phyloP scores from a whole-genome alignment of 2,888 invertebrate species.

The Phalera bucephala region DNA sequence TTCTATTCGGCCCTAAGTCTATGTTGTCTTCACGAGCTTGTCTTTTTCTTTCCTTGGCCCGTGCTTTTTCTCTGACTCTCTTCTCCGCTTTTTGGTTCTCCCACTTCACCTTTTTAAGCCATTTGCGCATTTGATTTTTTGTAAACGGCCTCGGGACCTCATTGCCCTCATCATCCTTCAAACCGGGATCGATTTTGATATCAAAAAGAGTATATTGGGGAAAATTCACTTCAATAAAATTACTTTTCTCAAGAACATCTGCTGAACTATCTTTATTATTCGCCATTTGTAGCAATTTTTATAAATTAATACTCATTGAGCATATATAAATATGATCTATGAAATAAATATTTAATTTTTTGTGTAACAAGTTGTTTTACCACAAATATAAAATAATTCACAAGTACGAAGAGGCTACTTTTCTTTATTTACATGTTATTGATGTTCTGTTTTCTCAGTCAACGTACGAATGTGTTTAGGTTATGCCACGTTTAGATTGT shows the following conservation, averaged over 20 bases:
- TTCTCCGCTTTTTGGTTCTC: slow-evolving; percentile 87
- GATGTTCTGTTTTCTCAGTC: too few relatives aligned
- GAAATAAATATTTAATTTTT: too few relatives aligned
- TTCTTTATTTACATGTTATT: too few relatives aligned
- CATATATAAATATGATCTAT: background rate
- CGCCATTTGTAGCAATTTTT: slow-evolving; percentile 24
- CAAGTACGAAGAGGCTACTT: too few relatives aligned
- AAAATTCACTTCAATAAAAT: slow-evolving; percentile 35
- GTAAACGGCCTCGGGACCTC: slow-evolving; percentile 74
- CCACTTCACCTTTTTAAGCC: slow-evolving; percentile 89
- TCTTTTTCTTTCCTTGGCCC: slow-evolving; percentile 86
- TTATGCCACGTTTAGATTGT: too few relatives aligned
- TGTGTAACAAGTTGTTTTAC: too few relatives aligned
- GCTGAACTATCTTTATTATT: slow-evolving; percentile 16
- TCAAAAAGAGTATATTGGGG: slow-evolving; percentile 66
- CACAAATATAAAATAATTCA: too few relatives aligned
- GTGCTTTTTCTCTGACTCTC: slow-evolving; percentile 87
- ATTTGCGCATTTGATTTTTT: slow-evolving; percentile 87
- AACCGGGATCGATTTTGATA: slow-evolving; percentile 67
- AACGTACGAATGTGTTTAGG: too few relatives aligned
- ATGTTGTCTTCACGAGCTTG: slow-evolving; percentile 88
- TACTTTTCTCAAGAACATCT: slow-evolving; percentile 16
- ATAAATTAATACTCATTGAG: background rate
- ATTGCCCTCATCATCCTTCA: slow-evolving; percentile 70
- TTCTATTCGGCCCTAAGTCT: slow-evolving; percentile 90